A percentile compares a stretch with the other conserved stretches of the same genome.
Conservation (phyloP, 2,797 vertebrate genomes). For the Ctenochaetus hawaiiensis region DNA sequence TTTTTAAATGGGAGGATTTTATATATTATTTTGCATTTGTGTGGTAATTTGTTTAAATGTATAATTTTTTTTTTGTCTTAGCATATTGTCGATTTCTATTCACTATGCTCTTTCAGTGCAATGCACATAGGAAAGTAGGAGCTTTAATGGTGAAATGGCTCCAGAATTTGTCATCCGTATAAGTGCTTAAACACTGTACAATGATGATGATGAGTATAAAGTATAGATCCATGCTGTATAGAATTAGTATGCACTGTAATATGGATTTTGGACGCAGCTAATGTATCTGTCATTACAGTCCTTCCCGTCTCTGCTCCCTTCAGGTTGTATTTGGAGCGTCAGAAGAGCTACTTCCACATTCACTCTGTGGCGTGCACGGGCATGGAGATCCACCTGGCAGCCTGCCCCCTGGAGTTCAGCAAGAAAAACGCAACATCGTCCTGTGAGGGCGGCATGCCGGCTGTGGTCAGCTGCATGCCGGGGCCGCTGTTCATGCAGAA, state of each 20-base stretch:
- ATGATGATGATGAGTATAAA: no score
- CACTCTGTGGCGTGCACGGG: slow-evolving; percentile 92
- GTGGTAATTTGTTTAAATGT: neutral
- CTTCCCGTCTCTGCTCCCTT: slow-evolving; percentile 9
- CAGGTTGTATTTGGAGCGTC: slow-evolving; percentile 90
- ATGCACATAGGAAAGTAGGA: no score
- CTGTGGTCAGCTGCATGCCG: slow-evolving; percentile 91
- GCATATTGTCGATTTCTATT: neutral
- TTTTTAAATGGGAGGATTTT: neutral
- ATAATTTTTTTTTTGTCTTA: no score
- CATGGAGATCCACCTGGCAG: slow-evolving; percentile 92
- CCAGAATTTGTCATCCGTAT: no score
- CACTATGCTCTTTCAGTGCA: no score
- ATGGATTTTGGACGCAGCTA: neutral
- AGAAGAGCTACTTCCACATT: slow-evolving; percentile 89
- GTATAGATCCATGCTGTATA: no score
- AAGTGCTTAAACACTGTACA: no score
- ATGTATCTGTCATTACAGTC: neutral
- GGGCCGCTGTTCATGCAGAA: slow-evolving; percentile 86
- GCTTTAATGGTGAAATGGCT: no score
- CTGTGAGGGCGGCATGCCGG: slow-evolving; percentile 88
- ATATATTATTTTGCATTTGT: neutral
- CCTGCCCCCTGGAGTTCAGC: slow-evolving; percentile 92
- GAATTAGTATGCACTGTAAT: no score
- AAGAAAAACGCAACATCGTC: slow-evolving; percentile 84